phyloP scores from a whole-genome alignment of 2,797 vertebrate genomes.

The Eulemur albifrons region DNA sequence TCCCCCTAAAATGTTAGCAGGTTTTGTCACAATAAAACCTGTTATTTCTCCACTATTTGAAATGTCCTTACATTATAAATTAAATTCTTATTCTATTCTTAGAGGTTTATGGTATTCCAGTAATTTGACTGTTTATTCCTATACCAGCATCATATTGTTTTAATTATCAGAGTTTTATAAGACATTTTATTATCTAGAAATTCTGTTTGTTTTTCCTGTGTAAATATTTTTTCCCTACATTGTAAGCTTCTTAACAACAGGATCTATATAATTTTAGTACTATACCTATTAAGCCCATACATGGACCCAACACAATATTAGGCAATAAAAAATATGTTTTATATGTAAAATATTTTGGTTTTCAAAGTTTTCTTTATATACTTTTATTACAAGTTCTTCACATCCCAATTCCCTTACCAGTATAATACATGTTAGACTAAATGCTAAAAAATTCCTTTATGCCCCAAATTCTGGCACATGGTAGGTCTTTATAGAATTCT shows the following conservation, averaged over 20 bases:
- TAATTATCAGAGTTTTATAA: constrained; percentile 44
- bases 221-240: not conserved
- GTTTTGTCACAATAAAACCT: not conserved
- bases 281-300: not conserved
- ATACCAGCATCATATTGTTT: not conserved
- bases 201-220: not conserved
- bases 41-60: constrained; percentile 7
- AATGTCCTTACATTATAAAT: not conserved
- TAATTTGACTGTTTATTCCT: not conserved
- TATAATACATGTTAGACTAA: not conserved
- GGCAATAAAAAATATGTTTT: not conserved
- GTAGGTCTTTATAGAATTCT: not conserved
- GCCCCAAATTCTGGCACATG: not conserved
- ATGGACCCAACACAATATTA: not conserved
- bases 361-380: constrained; percentile 36
- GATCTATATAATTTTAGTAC: not conserved
- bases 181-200: constrained; percentile 33
- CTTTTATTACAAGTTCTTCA: not conserved
- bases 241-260: constrained; percentile 39
- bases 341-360: not conserved
- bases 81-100: constrained; percentile 9
- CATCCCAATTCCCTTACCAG: not conserved
- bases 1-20: not conserved
- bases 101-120: not conserved
- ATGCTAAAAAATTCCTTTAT: not conserved